Conservation (phyloP, 2,113 vertebrate genomes). For the Ascaphus truei region DNA sequence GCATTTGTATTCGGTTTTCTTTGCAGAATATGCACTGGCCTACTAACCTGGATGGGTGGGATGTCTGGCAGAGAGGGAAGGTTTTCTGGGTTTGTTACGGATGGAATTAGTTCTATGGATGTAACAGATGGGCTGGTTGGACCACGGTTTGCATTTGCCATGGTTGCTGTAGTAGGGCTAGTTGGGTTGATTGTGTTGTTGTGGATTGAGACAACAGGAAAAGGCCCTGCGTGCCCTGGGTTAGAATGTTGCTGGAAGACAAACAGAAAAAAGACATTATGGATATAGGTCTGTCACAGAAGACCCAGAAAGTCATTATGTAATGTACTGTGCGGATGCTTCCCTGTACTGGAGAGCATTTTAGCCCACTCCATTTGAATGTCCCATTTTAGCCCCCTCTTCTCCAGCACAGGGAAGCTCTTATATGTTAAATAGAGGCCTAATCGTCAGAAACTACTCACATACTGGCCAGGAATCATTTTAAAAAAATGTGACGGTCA, state of each 20-base stretch:
- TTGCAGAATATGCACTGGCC: background rate
- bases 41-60: slow-evolving; percentile 92
- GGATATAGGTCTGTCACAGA: too few relatives aligned
- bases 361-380: too few relatives aligned
- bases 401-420: too few relatives aligned
- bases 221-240: slow-evolving; percentile 92
- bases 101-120: slow-evolving; percentile 92
- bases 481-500: too few relatives aligned
- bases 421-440: too few relatives aligned
- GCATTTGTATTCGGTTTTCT: too few relatives aligned
- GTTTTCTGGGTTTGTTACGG: slow-evolving; percentile 97
- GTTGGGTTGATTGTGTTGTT: slow-evolving; percentile 91
- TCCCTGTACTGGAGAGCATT: too few relatives aligned
- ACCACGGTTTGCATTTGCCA: slow-evolving; percentile 88
- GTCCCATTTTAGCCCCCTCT: too few relatives aligned
- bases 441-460: too few relatives aligned
- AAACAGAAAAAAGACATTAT: background rate
- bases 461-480: too few relatives aligned
- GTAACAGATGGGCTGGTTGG: slow-evolving; percentile 87
- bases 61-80: slow-evolving; percentile 94
- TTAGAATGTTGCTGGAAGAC: slow-evolving; percentile 84
- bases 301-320: too few relatives aligned
- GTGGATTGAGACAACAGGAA: slow-evolving; percentile 91
- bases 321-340: too few relatives aligned
- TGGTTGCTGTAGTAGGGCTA: slow-evolving; percentile 91